These are phyloP conservation scores for Poliocrania exsul DNA, from an alignment of 2,797 vertebrate species.

Conservation along the genomic window DNA sequence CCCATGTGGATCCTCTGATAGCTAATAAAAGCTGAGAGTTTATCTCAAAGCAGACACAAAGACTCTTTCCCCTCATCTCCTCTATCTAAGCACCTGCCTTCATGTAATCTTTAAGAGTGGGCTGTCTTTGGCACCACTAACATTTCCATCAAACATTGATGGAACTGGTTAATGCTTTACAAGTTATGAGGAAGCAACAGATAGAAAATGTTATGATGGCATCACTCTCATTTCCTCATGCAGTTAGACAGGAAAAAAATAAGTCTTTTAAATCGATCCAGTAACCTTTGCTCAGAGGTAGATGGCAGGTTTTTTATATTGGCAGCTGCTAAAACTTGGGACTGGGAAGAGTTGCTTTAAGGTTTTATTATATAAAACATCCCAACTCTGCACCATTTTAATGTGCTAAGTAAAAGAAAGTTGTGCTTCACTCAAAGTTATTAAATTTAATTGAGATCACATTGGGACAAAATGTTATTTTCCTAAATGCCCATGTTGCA, in stretches of 20 bases:
- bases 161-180: slow-evolving; percentile 50
- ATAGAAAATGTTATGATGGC: slow-evolving; percentile 14
- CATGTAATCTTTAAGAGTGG: slow-evolving; percentile 14
- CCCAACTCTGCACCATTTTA: not conserved
- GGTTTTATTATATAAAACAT: not conserved
- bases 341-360: not conserved
- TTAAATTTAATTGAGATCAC: slow-evolving; percentile 68
- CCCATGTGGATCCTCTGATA: slow-evolving; percentile 62
- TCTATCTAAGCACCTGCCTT: slow-evolving; percentile 36
- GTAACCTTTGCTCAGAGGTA: slow-evolving; percentile 20
- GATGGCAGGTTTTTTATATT: not conserved
- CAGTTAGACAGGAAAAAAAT: not conserved
- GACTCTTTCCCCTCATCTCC: not conserved
- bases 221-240: not conserved
- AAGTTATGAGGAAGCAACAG: slow-evolving; percentile 57
- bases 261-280: slow-evolving; percentile 3
- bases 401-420: slow-evolving; percentile 63
- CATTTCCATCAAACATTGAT: slow-evolving; percentile 45
- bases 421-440: slow-evolving; percentile 40
- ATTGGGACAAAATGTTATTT: slow-evolving; percentile 66
- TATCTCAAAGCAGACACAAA: slow-evolving; percentile 62
- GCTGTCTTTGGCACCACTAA: slow-evolving; percentile 34
- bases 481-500: slow-evolving; percentile 67
- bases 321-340: slow-evolving; percentile 16
- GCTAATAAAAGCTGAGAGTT: slow-evolving; percentile 66